Conservation (phyloP, 2,888 invertebrate species). For the Mesorhabditis belari region DNA sequence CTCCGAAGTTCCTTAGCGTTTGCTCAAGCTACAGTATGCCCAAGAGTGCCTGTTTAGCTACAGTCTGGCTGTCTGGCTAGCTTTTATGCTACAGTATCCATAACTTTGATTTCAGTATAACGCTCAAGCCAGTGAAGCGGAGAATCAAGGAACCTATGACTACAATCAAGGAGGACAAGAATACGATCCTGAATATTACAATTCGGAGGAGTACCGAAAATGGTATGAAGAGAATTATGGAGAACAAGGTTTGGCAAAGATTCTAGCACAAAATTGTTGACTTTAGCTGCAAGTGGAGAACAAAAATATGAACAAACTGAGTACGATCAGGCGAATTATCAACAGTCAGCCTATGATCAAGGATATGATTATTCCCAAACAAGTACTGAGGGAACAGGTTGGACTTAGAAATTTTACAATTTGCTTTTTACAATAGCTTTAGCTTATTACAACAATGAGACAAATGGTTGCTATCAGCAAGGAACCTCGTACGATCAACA, state of each 20-base stretch:
- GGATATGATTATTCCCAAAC: conserved; percentile 1
- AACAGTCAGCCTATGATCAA: conserved; percentile 8
- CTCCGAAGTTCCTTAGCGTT: no score
- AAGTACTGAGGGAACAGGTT: no score
- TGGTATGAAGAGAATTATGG: conserved; percentile 15
- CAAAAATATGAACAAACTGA: conserved; percentile 14
- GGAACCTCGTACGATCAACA: not conserved
- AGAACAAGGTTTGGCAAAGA: not conserved
- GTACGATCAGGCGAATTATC: conserved; percentile 6
- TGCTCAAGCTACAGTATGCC: no score
- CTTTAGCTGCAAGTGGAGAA: not conserved
- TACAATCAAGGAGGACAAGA: conserved; percentile 7
- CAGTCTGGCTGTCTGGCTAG: no score
- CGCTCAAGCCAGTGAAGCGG: conserved; percentile 6
- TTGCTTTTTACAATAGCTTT: not conserved
- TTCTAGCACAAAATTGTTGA: conserved; percentile 3
- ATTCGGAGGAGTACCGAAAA: conserved; percentile 10
- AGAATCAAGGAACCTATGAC: conserved; percentile 10
- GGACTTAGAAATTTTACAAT: no score
- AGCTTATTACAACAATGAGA: not conserved
- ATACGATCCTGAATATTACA: conserved; percentile 19
- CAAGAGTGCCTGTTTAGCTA: no score
- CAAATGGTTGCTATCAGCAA: not conserved
- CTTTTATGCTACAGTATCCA: no score
- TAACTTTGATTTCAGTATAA: not conserved